A percentile compares a stretch with the other conserved stretches of the same genome.
These are phyloP conservation scores for Hyposmocoma kahamanoa DNA, from an alignment of 1,140 invertebrate species.

Conservation along the genomic window DNA sequence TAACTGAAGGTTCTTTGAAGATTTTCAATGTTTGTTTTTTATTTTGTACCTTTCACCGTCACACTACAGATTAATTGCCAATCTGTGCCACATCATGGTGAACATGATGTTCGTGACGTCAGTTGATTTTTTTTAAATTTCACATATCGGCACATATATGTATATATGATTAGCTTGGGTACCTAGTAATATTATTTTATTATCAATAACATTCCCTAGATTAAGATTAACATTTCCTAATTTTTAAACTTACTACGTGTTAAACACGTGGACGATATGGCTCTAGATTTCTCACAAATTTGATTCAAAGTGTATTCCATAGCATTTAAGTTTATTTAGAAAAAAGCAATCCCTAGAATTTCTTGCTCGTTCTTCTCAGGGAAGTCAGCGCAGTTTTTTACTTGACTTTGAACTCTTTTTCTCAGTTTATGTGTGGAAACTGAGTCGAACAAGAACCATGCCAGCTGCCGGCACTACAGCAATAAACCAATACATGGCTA, in stretches of 20 bases:
- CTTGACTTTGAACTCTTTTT: conserved; percentile 7
- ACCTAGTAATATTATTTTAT: no score
- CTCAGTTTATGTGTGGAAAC: conserved; percentile 32
- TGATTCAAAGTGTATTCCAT: not conserved
- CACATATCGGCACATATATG: no score
- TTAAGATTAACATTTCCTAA: not conserved
- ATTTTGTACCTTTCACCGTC: not conserved
- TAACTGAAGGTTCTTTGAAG: not conserved
- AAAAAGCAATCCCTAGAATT: not conserved
- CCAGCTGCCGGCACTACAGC: conserved; percentile 10
- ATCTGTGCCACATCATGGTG: no score
- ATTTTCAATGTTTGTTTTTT: not conserved
- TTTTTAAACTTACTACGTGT: not conserved
- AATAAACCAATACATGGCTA: conserved; percentile 23
- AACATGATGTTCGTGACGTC: no score
- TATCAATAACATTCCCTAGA: no score
- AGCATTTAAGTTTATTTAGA: not conserved
- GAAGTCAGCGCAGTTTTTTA: no score
- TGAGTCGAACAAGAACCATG: conserved; percentile 34
- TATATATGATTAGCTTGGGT: no score
- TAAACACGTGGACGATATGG: not conserved
- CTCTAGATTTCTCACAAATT: not conserved
- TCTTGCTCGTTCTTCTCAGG: no score
- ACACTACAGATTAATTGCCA: no score
- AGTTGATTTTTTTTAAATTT: no score